Evolutionary conservation across 2,113 vertebrate genomes (phyloP).

Genomic region (Lepidothrix coronata): DNA sequence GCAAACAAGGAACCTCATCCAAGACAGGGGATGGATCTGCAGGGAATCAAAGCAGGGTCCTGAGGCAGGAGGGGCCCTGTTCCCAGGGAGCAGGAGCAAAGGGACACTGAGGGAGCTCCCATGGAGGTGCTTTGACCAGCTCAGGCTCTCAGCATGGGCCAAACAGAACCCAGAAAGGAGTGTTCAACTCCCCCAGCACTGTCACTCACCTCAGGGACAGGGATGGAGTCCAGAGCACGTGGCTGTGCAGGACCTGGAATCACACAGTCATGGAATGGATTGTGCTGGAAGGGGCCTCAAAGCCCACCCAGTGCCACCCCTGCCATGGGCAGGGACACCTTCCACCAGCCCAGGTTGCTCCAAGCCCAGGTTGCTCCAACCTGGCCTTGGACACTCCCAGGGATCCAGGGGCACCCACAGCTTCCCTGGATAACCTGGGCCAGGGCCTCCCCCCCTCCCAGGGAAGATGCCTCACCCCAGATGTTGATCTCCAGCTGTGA

Average conservation of each 20-base stretch:
- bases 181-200: fast-evolving
- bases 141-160: neutral
- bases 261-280: neutral
- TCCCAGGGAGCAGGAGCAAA: neutral
- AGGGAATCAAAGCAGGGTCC: neutral
- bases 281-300: fast-evolving
- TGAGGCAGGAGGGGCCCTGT: fast-evolving
- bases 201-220: neutral
- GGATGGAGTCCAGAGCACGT: fast-evolving
- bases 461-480: fast-evolving
- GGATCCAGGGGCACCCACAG: neutral
- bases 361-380: neutral
- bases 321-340: neutral
- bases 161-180: neutral
- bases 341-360: neutral
- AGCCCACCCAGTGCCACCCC: fast-evolving
- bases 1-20: neutral
- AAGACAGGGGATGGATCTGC: neutral
- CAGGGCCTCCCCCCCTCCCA: neutral
- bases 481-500: neutral
- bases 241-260: neutral
- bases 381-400: neutral
- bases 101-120: neutral
- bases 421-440: neutral
- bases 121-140: neutral